Evolutionary conservation across 2,113 vertebrate genomes (phyloP), one percentile per base, ranked within the genome.

Genomic region (Pteruthius melanotis): DNA sequence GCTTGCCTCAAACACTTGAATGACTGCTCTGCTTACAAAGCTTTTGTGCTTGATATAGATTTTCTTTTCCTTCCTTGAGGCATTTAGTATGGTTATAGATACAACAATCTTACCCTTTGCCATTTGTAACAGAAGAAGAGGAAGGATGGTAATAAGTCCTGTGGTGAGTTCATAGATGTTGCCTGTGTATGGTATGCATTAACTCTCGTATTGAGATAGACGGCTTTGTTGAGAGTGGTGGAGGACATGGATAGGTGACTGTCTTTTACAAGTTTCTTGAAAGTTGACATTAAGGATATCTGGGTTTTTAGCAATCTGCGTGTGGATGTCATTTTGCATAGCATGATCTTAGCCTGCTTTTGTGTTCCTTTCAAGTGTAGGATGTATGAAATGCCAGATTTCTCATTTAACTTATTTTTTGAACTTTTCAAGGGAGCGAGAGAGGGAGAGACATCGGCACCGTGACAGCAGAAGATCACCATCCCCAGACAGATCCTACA

Each of bases 391-490:
- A 61, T 77, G 27, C 13, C 65, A 53, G 11, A 63, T 84, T 76
- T 78, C n/a, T 63, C 22, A 64, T 95, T 95, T 97, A 91, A 97
- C 65, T 90, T 94, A 37, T 84, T 82, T 97, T 97, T 98, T 95
- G 15, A 95, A 95, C 83, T 97, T 78, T 97, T 83, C 86, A 97
- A 98, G 98, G 97, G 98, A 98, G 69, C 96, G 98, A 26, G 98
- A 98, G 66, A 98, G 99, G 90, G 99, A 99, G 87, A 93, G 99
- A 65, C 98, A 99, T 93, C 98, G 99, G 7, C 99, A 99, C 94
- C 98, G 99, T 92, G 99, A 99, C 15, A 98, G 96, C 77, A 98
- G 98, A 89, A 97, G 98, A 49, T 99, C 99, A 7, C 98, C 98
- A 50, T 98, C 99, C 17, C 98, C 98, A 18, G 99, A 99, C 79